Percentiles rank a stretch among this genome's conserved stretches.
Conservation (phyloP, 2,888 invertebrate species). For the Cacoxenus indagator region DNA sequence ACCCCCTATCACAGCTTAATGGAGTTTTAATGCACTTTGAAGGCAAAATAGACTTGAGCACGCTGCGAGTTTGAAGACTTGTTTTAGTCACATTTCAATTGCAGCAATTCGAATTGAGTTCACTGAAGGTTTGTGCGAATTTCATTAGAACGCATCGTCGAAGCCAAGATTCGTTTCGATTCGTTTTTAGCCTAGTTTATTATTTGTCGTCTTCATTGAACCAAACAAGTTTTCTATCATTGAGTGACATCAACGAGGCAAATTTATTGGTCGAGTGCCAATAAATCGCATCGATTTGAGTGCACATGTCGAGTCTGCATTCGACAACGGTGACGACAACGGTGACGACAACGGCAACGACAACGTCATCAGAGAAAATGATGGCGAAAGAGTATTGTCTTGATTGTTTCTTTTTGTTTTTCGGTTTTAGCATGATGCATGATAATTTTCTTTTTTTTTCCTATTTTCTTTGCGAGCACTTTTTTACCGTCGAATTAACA, state of each 20-base stretch:
- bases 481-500: constrained; percentile 14
- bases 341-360: not conserved
- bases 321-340: not conserved
- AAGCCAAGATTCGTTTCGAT: not conserved
- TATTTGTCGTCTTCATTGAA: not conserved
- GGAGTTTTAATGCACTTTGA: constrained; percentile 9
- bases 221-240: not conserved
- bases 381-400: constrained; percentile 13
- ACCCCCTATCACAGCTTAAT: not conserved
- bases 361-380: not conserved
- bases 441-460: not conserved
- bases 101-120: not conserved
- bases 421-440: not conserved
- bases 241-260: constrained; percentile 16
- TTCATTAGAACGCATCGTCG: not conserved
- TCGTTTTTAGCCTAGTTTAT: not conserved
- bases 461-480: not conserved
- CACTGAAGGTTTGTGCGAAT: not conserved
- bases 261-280: constrained; percentile 41
- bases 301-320: too few species aligned
- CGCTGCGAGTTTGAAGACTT: too few species aligned
- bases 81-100: too few species aligned
- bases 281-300: constrained; percentile 55
- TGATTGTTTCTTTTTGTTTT: constrained; percentile 2
- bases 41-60: too few species aligned